A percentile compares a stretch with the other conserved stretches of the same genome.
These are phyloP conservation scores for Phymorhynchus buccinoides DNA, from an alignment of 1,140 invertebrate genomes.

Conservation along the genomic window DNA sequence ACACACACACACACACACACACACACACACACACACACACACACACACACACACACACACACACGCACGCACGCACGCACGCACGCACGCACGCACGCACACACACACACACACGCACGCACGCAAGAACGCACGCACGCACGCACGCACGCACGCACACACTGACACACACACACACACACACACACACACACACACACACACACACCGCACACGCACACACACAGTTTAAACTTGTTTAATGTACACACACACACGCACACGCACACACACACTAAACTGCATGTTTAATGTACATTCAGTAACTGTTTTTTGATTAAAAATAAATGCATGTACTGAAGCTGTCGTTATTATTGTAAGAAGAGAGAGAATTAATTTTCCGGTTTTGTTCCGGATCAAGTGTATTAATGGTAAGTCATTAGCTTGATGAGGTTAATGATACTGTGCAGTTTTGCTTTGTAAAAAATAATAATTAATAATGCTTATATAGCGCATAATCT, in stretches of 20 bases:
- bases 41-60: not conserved
- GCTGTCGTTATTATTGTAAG: not conserved
- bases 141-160: too few relatives aligned
- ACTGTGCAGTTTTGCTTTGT: not conserved
- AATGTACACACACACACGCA: conserved; percentile 8
- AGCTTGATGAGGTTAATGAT: not conserved
- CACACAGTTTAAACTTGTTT: not conserved
- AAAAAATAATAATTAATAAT: too few relatives aligned
- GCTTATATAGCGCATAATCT: too few relatives aligned
- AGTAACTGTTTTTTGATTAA: not conserved
- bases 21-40: not conserved
- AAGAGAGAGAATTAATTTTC: not conserved
- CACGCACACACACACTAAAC: not conserved
- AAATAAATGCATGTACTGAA: not conserved
- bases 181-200: too few relatives aligned
- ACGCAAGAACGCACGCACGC: not conserved
- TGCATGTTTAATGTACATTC: not conserved
- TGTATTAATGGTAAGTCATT: not conserved
- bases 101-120: not conserved
- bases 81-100: not conserved
- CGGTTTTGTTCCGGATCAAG: too few relatives aligned
- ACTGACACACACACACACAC: too few relatives aligned
- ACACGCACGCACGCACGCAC: not conserved
- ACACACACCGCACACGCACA: too few relatives aligned
- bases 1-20: not conserved